phyloP scores from a whole-genome alignment of 2,113 vertebrate genomes.

The Todiramphus saurophagus region DNA sequence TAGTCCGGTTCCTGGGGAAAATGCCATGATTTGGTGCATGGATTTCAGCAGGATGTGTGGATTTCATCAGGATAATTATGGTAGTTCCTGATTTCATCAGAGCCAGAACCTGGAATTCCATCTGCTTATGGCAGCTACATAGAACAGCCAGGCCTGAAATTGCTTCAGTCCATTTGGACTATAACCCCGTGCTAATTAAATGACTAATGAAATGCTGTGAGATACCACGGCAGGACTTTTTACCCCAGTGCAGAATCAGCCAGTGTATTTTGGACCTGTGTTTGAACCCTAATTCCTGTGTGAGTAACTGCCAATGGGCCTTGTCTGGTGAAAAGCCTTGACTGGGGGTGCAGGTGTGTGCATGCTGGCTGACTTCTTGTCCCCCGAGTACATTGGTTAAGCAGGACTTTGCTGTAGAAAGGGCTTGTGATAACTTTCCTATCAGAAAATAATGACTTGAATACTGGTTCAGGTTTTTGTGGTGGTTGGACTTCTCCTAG shows the following conservation, averaged over 20 bases:
- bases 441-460: fast-evolving
- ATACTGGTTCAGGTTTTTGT: not conserved
- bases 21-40: not conserved
- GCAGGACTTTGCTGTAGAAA: not conserved
- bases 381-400: not conserved
- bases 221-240: not conserved
- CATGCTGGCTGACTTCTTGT: not conserved
- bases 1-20: not conserved
- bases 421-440: not conserved
- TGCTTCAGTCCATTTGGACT: not conserved
- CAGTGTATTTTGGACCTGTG: not conserved
- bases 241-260: not conserved
- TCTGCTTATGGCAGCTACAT: not conserved
- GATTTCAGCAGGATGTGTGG: no score
- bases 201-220: not conserved
- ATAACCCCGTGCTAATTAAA: not conserved
- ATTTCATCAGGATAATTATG: not conserved
- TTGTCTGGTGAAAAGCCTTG: not conserved
- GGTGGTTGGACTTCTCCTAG: not conserved
- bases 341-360: not conserved
- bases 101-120: not conserved
- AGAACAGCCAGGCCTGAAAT: not conserved
- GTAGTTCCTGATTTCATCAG: not conserved
- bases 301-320: not conserved
- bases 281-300: not conserved